Evolutionary conservation across 2,888 invertebrate species (phyloP).

Genomic region (Andrena praecox): DNA sequence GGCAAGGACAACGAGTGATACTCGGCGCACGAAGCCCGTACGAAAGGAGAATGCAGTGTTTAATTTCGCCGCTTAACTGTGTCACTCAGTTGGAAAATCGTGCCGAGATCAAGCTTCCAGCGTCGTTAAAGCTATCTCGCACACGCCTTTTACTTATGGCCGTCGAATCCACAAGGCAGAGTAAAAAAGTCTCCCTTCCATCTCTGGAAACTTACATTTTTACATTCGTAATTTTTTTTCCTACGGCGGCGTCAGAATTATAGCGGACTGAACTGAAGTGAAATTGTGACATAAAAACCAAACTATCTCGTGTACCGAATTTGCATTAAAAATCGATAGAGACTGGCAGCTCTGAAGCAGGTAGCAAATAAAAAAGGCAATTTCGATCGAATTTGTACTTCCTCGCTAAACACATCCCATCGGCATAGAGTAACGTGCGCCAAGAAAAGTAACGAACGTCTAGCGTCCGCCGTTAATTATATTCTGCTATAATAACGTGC

Average conservation of each 20-base stretch:
- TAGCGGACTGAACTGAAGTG: too few species aligned
- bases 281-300: too few species aligned
- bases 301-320: too few species aligned
- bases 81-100: conserved; percentile 43
- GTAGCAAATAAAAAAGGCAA: too few species aligned
- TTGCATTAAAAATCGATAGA: too few species aligned
- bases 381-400: too few species aligned
- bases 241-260: too few species aligned
- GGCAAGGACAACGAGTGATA: conserved; percentile 49
- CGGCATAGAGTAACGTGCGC: neutral
- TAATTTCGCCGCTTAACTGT: conserved; percentile 49
- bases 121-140: neutral
- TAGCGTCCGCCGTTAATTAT: conserved; percentile 5
- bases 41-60: conserved; percentile 38
- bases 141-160: conserved; percentile 3
- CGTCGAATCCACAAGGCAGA: neutral
- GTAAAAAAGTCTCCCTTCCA: neutral
- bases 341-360: too few species aligned
- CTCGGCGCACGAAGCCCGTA: conserved; percentile 29
- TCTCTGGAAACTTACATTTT: too few species aligned
- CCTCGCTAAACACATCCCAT: neutral
- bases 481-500: conserved; percentile 10
- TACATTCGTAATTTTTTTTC: too few species aligned
- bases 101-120: conserved; percentile 14
- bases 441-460: conserved; percentile 2